Base-by-base conservation (phyloP, 2,113 vertebrate species). In the Osmerus eperlanus region DNA sequence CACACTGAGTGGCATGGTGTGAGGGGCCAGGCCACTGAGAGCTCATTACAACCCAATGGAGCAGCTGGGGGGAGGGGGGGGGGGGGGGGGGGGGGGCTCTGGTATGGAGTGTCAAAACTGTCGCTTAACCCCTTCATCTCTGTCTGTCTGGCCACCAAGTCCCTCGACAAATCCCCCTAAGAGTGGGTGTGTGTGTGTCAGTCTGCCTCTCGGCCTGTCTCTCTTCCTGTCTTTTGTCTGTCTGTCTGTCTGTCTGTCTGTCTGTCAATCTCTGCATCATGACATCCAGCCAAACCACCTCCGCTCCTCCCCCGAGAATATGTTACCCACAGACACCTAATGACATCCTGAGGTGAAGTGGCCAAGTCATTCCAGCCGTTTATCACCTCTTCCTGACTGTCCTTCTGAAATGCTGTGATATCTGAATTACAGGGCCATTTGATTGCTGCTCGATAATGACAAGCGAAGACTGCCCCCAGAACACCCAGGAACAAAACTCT, bases 41-140 rank as follows among this genome's bases (percentile, higher is more conserved):
- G 62, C 65, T 60, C 80, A 81, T 83, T 78, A 84, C 59, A 68
- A 68, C 61, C 52, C 73, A 78, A 74, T 59, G 52, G 65, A 79
- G 72, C 71, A 75, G n/a, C 41, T 64, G 28, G 72, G 74, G 64
- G 67, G 21, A 9, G 1, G 9, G 9, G 71, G 73, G 28, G 28
- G 61, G 19, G 25, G 72, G 70, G 67, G 4, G 0, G 32, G 4
- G 0, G 32, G 32, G 32, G 32, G 25, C 25, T 28, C 56, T 62
- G 70, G 64, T 58, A 36, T 9, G 56, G 58, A 72, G 69, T 67
- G 72, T 63, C 74, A 72, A 72, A 29, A 65, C 60, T 5, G 63
- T 32, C 67, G 41, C 41, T 47, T 47, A 47, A 47, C 41, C 41
- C 41, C 41, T 47, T 47, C 41, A 47, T 47, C 41, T 11, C 41